These are phyloP conservation scores for Mormyrus iriodes DNA, from an alignment of 2,113 vertebrate genomes.

Conservation along the genomic window DNA sequence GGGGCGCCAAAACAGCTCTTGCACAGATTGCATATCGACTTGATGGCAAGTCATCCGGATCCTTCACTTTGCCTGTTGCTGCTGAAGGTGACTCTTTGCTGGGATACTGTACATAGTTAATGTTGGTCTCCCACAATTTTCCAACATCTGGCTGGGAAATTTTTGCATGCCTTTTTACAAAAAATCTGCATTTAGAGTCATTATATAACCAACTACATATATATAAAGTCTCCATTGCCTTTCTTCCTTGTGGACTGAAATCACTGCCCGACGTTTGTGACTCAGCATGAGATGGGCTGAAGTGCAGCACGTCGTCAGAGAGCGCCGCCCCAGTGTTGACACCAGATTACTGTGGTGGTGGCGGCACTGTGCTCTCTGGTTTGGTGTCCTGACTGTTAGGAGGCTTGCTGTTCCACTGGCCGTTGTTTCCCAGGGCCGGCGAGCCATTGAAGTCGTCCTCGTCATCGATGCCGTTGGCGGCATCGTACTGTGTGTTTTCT, in stretches of 20 bases:
- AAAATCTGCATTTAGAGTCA: not conserved
- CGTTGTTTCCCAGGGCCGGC: conserved; percentile 88
- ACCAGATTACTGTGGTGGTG: conserved; percentile 80
- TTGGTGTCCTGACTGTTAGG: conserved; percentile 83
- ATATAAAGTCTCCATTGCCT: not conserved
- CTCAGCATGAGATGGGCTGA: not conserved
- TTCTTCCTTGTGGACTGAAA: not conserved
- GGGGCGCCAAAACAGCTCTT: not conserved
- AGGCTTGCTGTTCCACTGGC: conserved; percentile 90
- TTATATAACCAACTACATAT: not conserved
- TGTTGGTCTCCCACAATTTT: not conserved
- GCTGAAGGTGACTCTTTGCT: not conserved
- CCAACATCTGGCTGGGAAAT: not conserved
- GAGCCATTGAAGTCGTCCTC: conserved; percentile 97
- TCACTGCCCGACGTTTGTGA: not conserved
- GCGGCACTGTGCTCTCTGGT: conserved; percentile 88
- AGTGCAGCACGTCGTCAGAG: conserved; percentile 42
- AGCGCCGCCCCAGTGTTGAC: conserved; percentile 32
- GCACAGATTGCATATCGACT: not conserved
- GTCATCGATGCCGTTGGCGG: conserved; percentile 96
- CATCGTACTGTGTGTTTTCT: conserved; percentile 98
- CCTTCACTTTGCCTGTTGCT: not conserved
- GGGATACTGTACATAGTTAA: not conserved
- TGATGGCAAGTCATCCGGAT: not conserved
- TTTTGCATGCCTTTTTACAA: conserved; percentile 10